A percentile compares a stretch with the other conserved stretches of the same genome.
These are phyloP conservation scores for Philotrypesis tridentata DNA, from an alignment of 1,140 invertebrate species.

Conservation along the genomic window DNA sequence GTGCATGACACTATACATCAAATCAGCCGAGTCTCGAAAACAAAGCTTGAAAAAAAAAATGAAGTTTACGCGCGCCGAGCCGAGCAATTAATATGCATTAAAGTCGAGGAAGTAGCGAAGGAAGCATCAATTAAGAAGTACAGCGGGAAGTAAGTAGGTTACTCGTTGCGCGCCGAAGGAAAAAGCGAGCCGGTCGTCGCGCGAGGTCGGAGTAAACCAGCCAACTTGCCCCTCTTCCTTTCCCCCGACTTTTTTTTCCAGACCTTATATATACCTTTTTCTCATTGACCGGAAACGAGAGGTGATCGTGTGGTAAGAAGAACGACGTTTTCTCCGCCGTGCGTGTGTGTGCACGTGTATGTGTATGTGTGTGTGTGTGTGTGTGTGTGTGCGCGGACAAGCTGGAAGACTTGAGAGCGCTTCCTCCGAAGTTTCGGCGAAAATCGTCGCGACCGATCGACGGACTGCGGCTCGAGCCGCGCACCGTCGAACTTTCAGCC, in stretches of 20 bases:
- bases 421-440: neutral
- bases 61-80: neutral
- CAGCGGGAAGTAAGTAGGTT: neutral
- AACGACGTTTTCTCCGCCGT: neutral
- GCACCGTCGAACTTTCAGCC: neutral
- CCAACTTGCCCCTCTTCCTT: neutral
- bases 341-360: too few species aligned
- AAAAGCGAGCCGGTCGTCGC: neutral
- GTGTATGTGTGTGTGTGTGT: too few species aligned
- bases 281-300: neutral
- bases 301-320: neutral
- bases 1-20: neutral
- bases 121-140: neutral
- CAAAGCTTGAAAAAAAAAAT: neutral
- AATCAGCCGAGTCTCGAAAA: neutral
- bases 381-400: neutral
- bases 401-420: neutral
- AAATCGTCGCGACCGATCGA: neutral
- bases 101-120: neutral
- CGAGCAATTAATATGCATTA: neutral
- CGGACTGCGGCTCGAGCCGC: neutral
- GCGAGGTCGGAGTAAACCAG: neutral
- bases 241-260: slow-evolving; percentile 1
- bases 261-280: slow-evolving; percentile 4
- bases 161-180: neutral